Conservation (phyloP, 2,113 vertebrate genomes). For the Tachysurus fulvidraco region DNA sequence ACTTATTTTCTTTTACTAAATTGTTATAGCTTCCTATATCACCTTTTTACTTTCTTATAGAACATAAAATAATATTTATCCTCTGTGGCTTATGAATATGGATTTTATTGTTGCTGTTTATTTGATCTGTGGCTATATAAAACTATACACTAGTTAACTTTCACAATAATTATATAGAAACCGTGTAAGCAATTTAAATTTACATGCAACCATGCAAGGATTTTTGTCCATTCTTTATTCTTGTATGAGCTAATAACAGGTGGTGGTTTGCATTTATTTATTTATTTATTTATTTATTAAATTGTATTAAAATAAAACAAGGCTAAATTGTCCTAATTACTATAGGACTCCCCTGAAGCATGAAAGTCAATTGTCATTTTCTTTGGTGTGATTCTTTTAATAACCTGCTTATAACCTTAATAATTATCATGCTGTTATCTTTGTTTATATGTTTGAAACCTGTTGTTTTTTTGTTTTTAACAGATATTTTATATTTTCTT, state of each 20-base stretch:
- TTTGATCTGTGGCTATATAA: background rate
- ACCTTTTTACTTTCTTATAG: too few relatives aligned
- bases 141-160: background rate
- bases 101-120: background rate
- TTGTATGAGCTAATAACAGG: background rate
- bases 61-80: background rate
- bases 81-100: background rate
- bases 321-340: background rate
- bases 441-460: background rate
- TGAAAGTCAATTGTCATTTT: background rate
- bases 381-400: background rate
- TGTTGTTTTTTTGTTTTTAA: background rate
- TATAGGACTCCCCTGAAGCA: background rate
- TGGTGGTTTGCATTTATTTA: too few relatives aligned
- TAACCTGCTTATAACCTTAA: background rate
- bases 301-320: too few relatives aligned
- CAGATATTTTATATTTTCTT: background rate
- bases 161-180: background rate
- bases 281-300: too few relatives aligned
- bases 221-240: background rate
- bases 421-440: background rate
- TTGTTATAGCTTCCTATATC: too few relatives aligned
- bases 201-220: background rate
- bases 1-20: background rate
- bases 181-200: background rate